These are phyloP conservation scores for Myopa tessellatipennis DNA, from an alignment of 2,888 invertebrate species.

Conservation along the genomic window DNA sequence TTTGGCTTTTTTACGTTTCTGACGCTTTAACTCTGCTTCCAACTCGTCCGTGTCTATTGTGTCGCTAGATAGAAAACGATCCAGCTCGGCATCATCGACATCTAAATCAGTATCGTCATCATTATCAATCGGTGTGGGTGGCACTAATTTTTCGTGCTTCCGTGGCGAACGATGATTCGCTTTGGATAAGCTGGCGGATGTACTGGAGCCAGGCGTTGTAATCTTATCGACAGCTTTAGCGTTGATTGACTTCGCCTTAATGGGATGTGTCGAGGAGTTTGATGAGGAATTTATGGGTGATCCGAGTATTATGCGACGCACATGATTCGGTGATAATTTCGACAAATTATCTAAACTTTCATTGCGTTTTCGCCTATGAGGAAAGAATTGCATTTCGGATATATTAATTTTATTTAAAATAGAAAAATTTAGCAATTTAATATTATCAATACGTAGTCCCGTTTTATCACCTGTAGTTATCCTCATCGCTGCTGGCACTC, in stretches of 20 bases:
- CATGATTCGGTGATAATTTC: slow-evolving; percentile 58
- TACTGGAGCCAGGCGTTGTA: not conserved
- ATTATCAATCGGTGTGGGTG: slow-evolving; percentile 46
- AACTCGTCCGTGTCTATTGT: slow-evolving; percentile 68
- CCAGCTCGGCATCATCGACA: slow-evolving; percentile 55
- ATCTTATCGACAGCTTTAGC: slow-evolving; percentile 35
- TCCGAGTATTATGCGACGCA: slow-evolving; percentile 59
- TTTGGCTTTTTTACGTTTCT: slow-evolving; percentile 69
- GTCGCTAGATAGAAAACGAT: slow-evolving; percentile 57
- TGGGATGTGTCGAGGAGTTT: slow-evolving; percentile 46
- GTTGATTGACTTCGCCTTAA: slow-evolving; percentile 13
- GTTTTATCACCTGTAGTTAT: slow-evolving; percentile 56
- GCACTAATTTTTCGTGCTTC: slow-evolving; percentile 41
- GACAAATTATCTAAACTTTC: slow-evolving; percentile 58
- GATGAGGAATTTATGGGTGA: slow-evolving; percentile 58
- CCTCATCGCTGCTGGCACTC: slow-evolving; percentile 54
- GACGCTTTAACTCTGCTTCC: slow-evolving; percentile 71
- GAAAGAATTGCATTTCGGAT: not conserved
- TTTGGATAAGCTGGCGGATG: not conserved
- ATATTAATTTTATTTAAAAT: slow-evolving; percentile 16
- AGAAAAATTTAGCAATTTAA: slow-evolving; percentile 16
- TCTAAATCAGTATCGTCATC: slow-evolving; percentile 56
- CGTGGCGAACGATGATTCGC: slow-evolving; percentile 43
- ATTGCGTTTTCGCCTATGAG: slow-evolving; percentile 54
- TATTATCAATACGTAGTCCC: not conserved